Evolutionary conservation across 1,140 invertebrate genomes (phyloP).

Genomic region (Penaeus japonicus): DNA sequence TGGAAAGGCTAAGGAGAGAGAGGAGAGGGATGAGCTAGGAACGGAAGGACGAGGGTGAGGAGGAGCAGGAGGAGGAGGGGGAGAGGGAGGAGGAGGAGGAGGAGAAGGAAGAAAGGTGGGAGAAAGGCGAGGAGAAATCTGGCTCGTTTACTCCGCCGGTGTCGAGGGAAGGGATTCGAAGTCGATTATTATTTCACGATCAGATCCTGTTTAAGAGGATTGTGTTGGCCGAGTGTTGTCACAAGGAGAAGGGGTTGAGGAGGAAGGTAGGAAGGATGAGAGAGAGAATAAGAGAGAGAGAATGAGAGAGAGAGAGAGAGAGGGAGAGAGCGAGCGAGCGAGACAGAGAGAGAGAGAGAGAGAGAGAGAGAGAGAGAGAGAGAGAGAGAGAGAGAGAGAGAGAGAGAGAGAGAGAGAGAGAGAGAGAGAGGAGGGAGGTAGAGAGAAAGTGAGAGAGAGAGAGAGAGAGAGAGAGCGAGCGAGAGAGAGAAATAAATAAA

Average conservation of each 20-base stretch:
- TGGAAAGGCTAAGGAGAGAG: not conserved
- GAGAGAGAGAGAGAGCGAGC: constrained; percentile 21
- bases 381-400: constrained; percentile 32
- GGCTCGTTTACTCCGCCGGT: too few species aligned
- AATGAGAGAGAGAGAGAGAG: not conserved
- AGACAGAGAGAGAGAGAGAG: constrained; percentile 68
- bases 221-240: too few species aligned
- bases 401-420: constrained; percentile 62
- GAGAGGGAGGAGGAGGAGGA: not conserved
- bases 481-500: not conserved
- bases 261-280: not conserved
- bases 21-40: not conserved
- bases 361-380: constrained; percentile 65
- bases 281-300: not conserved
- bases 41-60: not conserved
- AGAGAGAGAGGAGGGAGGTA: constrained; percentile 60
- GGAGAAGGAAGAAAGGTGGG: too few species aligned
- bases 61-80: not conserved
- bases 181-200: too few species aligned
- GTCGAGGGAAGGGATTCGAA: too few species aligned
- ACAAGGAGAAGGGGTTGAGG: not conserved
- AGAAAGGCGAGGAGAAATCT: too few species aligned
- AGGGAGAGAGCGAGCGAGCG: constrained; percentile 28
- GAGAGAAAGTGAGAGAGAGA: constrained; percentile 47
- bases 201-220: too few species aligned